Evolutionary conservation across 2,888 invertebrate species (phyloP).

Genomic region (Charanyca ferruginea): DNA sequence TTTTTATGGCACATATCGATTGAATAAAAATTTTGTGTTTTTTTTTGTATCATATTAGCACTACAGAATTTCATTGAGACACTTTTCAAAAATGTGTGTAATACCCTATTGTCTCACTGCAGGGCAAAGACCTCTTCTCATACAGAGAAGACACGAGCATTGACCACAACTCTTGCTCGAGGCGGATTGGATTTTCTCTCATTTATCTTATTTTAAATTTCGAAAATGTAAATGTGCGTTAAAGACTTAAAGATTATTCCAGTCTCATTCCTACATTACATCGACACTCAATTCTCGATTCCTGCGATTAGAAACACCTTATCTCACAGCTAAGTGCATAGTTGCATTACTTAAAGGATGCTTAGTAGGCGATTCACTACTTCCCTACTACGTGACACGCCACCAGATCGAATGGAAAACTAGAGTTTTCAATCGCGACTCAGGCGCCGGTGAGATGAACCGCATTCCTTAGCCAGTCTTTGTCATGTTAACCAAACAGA

Average conservation of each 20-base stretch:
- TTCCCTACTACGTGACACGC: constrained; percentile 80
- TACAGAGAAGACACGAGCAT: no score
- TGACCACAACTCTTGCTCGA: no score
- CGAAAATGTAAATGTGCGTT: not conserved
- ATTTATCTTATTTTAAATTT: not conserved
- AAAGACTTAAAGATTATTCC: constrained; percentile 5
- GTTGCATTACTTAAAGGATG: constrained; percentile 69
- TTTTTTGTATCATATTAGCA: no score
- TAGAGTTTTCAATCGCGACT: constrained; percentile 76
- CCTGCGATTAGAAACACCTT: constrained; percentile 48
- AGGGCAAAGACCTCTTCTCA: no score
- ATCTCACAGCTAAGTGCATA: constrained; percentile 51
- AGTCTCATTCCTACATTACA: constrained; percentile 32
- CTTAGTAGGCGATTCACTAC: constrained; percentile 53
- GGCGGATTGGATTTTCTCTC: no score
- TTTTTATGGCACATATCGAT: no score
- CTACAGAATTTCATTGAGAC: no score
- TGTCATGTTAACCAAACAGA: constrained; percentile 89
- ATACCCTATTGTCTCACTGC: no score
- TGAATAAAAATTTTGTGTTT: no score
- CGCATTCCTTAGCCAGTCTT: constrained; percentile 83
- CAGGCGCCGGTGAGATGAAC: constrained; percentile 83
- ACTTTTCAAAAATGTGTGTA: no score
- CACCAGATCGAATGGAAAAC: constrained; percentile 85
- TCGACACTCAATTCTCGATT: constrained; percentile 27